Evolutionary conservation across 2,888 invertebrate species (phyloP).

Genomic region (Monopis laevigella): DNA sequence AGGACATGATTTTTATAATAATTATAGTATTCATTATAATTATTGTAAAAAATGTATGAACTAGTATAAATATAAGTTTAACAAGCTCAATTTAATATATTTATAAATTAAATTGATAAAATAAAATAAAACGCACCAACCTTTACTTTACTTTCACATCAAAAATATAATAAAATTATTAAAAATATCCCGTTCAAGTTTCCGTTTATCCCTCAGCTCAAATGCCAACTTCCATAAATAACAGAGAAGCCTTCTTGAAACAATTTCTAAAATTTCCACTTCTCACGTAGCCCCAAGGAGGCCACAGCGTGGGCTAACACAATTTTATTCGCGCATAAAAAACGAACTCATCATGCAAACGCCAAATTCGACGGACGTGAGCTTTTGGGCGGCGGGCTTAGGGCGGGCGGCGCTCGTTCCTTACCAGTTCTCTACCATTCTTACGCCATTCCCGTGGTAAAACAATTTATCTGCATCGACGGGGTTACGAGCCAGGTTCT

Average conservation of each 20-base stretch:
- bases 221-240: constrained; percentile 55
- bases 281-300: constrained; percentile 46
- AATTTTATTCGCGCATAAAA: constrained; percentile 66
- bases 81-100: too few species aligned
- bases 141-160: too few species aligned
- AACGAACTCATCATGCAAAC: constrained; percentile 67
- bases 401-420: too few species aligned
- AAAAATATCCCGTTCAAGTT: too few species aligned
- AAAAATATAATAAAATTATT: too few species aligned
- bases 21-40: too few species aligned
- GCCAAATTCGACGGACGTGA: constrained; percentile 58
- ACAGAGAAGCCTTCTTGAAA: constrained; percentile 53
- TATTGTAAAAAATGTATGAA: too few species aligned
- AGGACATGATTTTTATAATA: too few species aligned
- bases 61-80: too few species aligned
- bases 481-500: constrained; percentile 58
- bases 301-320: constrained; percentile 45
- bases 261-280: constrained; percentile 53
- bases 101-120: too few species aligned
- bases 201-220: not conserved
- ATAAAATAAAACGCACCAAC: too few species aligned
- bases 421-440: too few species aligned
- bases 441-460: constrained; percentile 55
- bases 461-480: constrained; percentile 68
- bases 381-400: constrained; percentile 21